A percentile compares a stretch with the other conserved stretches of the same genome.
These are phyloP conservation scores for Styela clava DNA, from an alignment of 23 tunicate genomes.

Conservation along the genomic window DNA sequence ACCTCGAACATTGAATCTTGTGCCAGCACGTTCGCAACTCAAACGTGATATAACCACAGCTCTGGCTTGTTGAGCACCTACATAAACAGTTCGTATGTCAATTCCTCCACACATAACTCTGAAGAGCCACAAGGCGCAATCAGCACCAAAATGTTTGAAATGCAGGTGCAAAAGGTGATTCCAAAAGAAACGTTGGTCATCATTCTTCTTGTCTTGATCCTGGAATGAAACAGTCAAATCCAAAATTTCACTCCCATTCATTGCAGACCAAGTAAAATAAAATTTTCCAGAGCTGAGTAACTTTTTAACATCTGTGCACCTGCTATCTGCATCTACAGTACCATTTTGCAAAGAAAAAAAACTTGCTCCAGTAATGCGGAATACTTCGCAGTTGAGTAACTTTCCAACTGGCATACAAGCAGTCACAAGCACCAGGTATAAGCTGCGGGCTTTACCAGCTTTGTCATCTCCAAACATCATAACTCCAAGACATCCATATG, in stretches of 20 bases:
- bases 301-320: constrained; percentile 43
- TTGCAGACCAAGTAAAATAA: constrained; percentile 48
- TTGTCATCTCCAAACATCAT: constrained; percentile 34
- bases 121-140: constrained; percentile 37
- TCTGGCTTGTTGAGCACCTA: constrained; percentile 71
- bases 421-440: constrained; percentile 47
- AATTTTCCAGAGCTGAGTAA: constrained; percentile 65
- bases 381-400: constrained; percentile 62
- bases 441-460: constrained; percentile 13
- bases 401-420: constrained; percentile 70
- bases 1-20: constrained; percentile 89
- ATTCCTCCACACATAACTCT: constrained; percentile 87
- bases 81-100: constrained; percentile 73
- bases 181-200: constrained; percentile 40
- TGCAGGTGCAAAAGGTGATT: constrained; percentile 63
- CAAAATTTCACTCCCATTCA: neutral
- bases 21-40: constrained; percentile 91
- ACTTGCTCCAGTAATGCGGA: constrained; percentile 65
- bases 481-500: constrained; percentile 82
- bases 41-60: constrained; percentile 74
- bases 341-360: constrained; percentile 65
- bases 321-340: constrained; percentile 24
- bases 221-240: constrained; percentile 51
- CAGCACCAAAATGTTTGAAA: constrained; percentile 46
- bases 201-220: constrained; percentile 16